Base-by-base conservation (phyloP, 1,140 invertebrate genomes). In the Phymastichus coffea region DNA sequence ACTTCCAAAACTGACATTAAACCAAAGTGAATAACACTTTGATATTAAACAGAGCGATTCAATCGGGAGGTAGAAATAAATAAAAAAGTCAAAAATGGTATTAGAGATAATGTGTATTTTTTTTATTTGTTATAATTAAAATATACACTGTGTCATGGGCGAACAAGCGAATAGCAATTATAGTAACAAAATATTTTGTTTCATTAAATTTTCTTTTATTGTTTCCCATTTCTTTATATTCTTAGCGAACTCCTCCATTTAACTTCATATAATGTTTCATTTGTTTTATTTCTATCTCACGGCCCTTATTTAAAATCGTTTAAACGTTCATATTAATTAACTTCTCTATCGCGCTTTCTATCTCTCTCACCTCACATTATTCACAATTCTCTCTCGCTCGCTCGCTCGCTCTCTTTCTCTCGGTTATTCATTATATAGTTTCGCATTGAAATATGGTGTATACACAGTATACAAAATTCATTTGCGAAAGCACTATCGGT, bases 121-220 rank as follows among this genome's bases (percentile, higher is more conserved):
- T 77, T 76, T 77, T 47, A 71, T 74, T 73, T 72, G 73, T 73
- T 79, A 78, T 79, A 78, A 78, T 78, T 80, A 78, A 80, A 80
- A 80, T 79, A 80, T 79, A 80, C 76, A 80, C 69, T 78, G 75
- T 77, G 74, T 79, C 77, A 80, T 80, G 77, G 76, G 73, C 75
- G 74, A 78, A 77, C 76, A 79, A 77, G 75, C 76, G 73, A 78
- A 77, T 76, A 76, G 75, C 76, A 79, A 76, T 73, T 77, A 76
- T 73, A 70, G 73, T 80, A 80, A 80, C 77, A 79, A 79, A 79
- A 79, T 80, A 80, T 78, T 74, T 75, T 75, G 71, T 70, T 68
- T 71, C 67, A 69, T 57, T 56, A 44, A 59, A 61, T 69, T 64
- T 63, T 57, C 56, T 54, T 58, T 66, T 58, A 65, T 57, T 59